Conservation (phyloP, 2,113 vertebrate species). For the Odocoileus hemionus region DNA sequence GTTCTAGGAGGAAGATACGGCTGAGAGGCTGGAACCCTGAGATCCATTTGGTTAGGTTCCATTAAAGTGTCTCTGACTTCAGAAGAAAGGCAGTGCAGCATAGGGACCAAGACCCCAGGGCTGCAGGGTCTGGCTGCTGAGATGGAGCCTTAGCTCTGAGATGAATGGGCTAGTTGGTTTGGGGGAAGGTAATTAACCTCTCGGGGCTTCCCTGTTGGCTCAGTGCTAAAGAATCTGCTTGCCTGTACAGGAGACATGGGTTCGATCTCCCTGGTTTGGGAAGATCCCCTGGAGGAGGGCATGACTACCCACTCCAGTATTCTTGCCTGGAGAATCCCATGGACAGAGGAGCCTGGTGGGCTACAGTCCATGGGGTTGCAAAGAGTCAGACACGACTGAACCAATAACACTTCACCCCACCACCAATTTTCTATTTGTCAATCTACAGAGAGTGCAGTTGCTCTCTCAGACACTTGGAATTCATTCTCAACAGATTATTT, state of each 20-base stretch:
- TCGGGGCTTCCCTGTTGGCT: background rate
- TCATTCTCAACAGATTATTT: background rate
- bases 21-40: background rate
- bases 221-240: background rate
- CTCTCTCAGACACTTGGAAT: conserved; percentile 21
- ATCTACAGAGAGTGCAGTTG: background rate
- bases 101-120: rapidly evolving
- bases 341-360: background rate
- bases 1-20: background rate
- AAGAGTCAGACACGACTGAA: background rate
- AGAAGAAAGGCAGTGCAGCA: background rate
- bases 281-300: background rate
- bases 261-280: background rate
- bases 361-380: background rate
- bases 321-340: background rate
- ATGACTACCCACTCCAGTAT: background rate
- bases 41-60: background rate
- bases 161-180: background rate
- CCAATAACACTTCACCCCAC: background rate
- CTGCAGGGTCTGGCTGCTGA: background rate
- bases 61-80: background rate
- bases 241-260: background rate
- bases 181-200: background rate
- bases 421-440: background rate
- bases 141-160: background rate